A percentile compares a stretch with the other conserved stretches of the same genome.
phyloP scores from a whole-genome alignment of 2,888 invertebrate species.

The Synergus umbraculus region DNA sequence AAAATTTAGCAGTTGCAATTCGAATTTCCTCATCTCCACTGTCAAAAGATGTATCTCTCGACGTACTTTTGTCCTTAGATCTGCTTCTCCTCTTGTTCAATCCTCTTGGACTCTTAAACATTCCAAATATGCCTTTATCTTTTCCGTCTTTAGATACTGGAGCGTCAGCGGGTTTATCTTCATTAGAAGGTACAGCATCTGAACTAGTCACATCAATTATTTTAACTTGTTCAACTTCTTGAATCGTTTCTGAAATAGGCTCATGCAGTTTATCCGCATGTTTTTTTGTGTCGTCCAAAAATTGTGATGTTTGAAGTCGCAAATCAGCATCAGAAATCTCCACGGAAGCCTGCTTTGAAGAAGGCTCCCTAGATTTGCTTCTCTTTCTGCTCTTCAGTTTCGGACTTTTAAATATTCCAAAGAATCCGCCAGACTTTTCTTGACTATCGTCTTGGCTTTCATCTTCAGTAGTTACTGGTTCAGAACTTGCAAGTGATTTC shows the following conservation, averaged over 20 bases:
- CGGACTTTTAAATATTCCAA: conserved; percentile 71
- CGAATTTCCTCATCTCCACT: conserved; percentile 60
- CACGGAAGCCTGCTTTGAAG: conserved; percentile 69
- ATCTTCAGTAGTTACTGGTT: conserved; percentile 23
- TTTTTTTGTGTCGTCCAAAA: conserved; percentile 68
- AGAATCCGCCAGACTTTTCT: conserved; percentile 63
- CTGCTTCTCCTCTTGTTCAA: conserved; percentile 67
- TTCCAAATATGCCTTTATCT: conserved; percentile 67
- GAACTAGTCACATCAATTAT: conserved; percentile 17
- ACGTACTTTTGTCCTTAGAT: conserved; percentile 67
- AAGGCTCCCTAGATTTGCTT: conserved; percentile 67
- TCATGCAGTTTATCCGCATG: conserved; percentile 61
- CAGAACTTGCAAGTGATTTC: conserved; percentile 17
- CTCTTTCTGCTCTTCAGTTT: conserved; percentile 65
- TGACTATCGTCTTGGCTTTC: conserved; percentile 48
- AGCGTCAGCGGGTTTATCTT: conserved; percentile 53
- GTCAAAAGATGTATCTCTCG: conserved; percentile 63
- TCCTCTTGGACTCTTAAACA: conserved; percentile 69
- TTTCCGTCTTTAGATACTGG: conserved; percentile 63
- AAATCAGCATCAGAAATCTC: conserved; percentile 72
- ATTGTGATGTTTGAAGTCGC: conserved; percentile 63
- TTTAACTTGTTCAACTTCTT: conserved; percentile 33
- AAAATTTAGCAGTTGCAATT: conserved; percentile 65
- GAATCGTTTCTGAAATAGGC: conserved; percentile 40
- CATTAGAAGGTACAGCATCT: conserved; percentile 27